Evolutionary conservation across 2,113 vertebrate species (phyloP), one percentile per base, ranked within the genome.

Genomic region (Meleagris gallopavo): DNA sequence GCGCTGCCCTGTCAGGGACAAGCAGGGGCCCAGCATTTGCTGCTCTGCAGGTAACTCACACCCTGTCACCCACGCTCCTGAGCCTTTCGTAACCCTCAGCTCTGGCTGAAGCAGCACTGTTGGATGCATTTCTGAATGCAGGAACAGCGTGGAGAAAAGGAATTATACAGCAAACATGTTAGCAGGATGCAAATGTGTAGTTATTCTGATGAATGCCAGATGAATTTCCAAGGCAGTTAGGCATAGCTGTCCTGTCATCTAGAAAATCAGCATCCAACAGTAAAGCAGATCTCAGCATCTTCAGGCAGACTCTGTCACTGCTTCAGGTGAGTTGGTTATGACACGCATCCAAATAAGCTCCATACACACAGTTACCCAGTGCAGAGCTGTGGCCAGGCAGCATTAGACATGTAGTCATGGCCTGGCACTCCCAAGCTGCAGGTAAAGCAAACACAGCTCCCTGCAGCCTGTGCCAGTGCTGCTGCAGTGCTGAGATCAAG

Each of bases 161-260:
- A 80, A 62, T 25, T 32, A 41, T 8, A 3, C n/a, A 13, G n/a
- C 10, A 14, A 71, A 46, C 32, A 61, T 41, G 30, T 38, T 29
- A 36, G 46, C 2, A 11, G 12, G 9, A 21, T 48, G 46, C 54
- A 66, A 21, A 15, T 4, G 13, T 10, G 21, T 57, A 46, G 46
- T 46, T 46, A 10, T 74, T 25, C 41, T 43, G 54, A 69, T 0
- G 1, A 83, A 61, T 10, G 21, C 4, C 67, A 67, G 29, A 52
- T 21, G 12, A 2, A 1, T 60, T 77, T 40, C 52, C 54, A 78
- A 45, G 13, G 73, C 8, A 22, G n/a, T 24, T 66, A 46, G 41
- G 38, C n/a, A 13, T 0, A 6, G 27, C 25, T 41, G 13, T 19
- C 45, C 61, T 1, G 0, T 29, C n/a, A 55, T 11, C 45, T 36